Base-by-base conservation (phyloP, 2,888 invertebrate genomes). In the Coecobrya sp. region DNA sequence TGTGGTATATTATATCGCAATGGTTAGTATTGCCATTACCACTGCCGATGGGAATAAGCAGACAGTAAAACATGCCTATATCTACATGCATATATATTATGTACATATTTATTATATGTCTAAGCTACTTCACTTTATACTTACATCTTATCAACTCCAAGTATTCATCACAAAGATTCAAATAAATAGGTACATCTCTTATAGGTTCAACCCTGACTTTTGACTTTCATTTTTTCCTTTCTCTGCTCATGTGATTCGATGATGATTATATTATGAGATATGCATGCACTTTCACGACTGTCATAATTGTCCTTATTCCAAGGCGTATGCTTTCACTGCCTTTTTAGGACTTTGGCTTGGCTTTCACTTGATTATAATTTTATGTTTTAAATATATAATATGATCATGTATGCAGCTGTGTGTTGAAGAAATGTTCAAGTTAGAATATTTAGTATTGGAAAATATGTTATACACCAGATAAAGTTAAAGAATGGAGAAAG, bases 21-120 rank as follows among this genome's bases (percentile, higher is more conserved):
- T 22, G 70, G 68, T 65, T 85, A 85, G 68, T 68, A 86, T 52
- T 52, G 52, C 86, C 27, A 86, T 68, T 85, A 11, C 84, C 52
- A 65, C 82, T 70, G 70, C 86, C 52, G 30, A 30, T 65, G 65
- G 42, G 84, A 84, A 84, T 55, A 81, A 81, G 49, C 8, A 10
- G 45, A 42, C 2, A 42, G 52, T 25, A 22, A 55, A 59, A 36
- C 11, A 79, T 30, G 13, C 36, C 30, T 49, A 8, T 62, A 11
- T 27, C 42, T 73, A 73, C 42, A 73, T 36, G 13, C 49, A 49
- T 49, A 10, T 42, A 42, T 42, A 42, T 42, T 42, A 42, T 42
- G 4, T 42, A 42, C 42, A 10, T 7, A 42, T 36, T 36, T 7
- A 36, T 36, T 36, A 49, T 7, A 49, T 49, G 10, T 42, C 10